Conservation (phyloP, 92 coral and sea anemone species). For the Paragorgia papillata region DNA sequence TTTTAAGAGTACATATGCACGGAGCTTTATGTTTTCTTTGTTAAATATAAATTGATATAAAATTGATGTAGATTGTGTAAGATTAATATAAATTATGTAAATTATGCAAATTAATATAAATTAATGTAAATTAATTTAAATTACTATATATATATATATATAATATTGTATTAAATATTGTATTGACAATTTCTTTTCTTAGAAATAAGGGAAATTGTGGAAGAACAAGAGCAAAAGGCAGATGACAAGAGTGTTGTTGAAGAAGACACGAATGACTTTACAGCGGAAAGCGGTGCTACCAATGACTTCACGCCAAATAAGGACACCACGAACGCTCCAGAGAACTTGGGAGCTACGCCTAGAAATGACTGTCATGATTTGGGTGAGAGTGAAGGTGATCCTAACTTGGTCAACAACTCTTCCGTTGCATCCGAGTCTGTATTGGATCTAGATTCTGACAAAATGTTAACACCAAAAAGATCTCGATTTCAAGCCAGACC, state of each 20-base stretch:
- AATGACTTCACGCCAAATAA: background rate
- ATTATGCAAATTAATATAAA: too few species aligned
- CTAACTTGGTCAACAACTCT: background rate
- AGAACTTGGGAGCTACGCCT: background rate
- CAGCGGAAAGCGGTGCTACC: background rate
- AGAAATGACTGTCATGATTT: background rate
- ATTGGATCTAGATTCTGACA: background rate
- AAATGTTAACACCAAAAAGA: constrained; percentile 41
- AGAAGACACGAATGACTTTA: background rate
- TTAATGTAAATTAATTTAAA: too few species aligned
- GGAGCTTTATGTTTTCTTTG: too few species aligned
- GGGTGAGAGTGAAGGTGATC: background rate
- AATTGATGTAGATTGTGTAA: too few species aligned
- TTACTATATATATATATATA: too few species aligned
- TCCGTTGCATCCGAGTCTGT: background rate
- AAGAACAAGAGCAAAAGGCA: background rate
- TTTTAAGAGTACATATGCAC: too few species aligned
- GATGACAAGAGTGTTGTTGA: background rate
- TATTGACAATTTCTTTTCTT: too few species aligned
- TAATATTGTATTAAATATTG: too few species aligned
- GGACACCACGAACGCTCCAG: background rate
- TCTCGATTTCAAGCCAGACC: constrained; percentile 24
- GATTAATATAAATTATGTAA: too few species aligned
- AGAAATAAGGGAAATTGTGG: background rate
- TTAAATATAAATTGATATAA: too few species aligned